These are phyloP conservation scores for Anoura caudifer DNA, from an alignment of 2,113 vertebrate genomes.

Conservation along the genomic window DNA sequence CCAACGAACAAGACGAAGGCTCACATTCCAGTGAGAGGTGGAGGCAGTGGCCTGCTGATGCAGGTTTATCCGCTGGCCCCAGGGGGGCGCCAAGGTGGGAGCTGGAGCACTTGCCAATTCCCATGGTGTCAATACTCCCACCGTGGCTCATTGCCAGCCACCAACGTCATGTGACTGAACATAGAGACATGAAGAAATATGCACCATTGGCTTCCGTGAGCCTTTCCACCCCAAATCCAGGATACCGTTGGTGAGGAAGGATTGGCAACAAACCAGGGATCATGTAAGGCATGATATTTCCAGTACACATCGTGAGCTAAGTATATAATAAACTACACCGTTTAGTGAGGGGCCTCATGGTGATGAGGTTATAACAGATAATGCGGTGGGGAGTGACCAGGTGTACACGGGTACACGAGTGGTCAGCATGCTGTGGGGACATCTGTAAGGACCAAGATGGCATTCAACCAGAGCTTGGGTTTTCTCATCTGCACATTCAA, in stretches of 20 bases:
- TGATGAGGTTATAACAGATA: neutral
- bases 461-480: neutral
- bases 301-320: neutral
- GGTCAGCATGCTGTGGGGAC: neutral
- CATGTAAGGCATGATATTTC: neutral
- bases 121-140: neutral
- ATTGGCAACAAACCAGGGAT: neutral
- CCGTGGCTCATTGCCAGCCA: neutral
- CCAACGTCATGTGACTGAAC: neutral
- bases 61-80: too few relatives aligned
- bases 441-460: neutral
- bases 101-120: too few relatives aligned
- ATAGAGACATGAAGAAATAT: neutral
- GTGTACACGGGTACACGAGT: neutral
- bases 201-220: neutral
- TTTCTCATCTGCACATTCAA: neutral
- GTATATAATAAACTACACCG: neutral
- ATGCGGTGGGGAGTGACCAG: neutral
- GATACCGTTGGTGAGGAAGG: neutral
- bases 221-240: neutral
- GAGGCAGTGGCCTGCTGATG: neutral
- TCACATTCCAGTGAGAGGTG: neutral
- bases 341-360: neutral
- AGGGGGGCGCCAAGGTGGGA: neutral
- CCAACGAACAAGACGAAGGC: neutral